phyloP scores from a whole-genome alignment of 2,113 vertebrate genomes.

The Tragelaphus strepsiceros region DNA sequence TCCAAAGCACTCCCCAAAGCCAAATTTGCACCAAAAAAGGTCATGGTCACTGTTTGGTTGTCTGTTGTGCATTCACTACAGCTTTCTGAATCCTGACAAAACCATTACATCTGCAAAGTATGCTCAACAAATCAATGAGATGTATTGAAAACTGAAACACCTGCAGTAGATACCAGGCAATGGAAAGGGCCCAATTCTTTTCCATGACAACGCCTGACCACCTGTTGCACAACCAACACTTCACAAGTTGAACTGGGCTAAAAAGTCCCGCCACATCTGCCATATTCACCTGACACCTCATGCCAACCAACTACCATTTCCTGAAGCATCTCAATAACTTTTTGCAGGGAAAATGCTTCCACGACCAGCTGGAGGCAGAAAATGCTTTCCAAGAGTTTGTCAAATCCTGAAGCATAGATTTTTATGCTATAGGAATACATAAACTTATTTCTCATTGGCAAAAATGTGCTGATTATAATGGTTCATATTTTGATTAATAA shows the following conservation, averaged over 20 bases:
- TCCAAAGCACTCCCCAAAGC: not conserved
- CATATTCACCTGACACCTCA: not conserved
- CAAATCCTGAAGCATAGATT: not conserved
- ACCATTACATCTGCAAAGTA: not conserved
- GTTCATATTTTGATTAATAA: not conserved
- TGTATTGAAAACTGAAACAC: not conserved
- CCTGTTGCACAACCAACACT: not conserved
- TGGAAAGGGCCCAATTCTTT: not conserved
- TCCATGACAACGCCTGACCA: accelerated
- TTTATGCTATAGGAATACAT: not conserved
- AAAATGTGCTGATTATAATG: not conserved
- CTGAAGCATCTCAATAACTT: not conserved
- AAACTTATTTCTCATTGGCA: not conserved
- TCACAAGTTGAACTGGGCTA: not conserved
- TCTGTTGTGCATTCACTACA: not conserved
- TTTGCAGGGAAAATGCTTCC: not conserved
- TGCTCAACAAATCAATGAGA: not conserved
- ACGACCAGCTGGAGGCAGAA: not conserved
- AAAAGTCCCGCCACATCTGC: not conserved
- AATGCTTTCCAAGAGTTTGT: not conserved
- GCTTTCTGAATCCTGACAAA: not conserved
- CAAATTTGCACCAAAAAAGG: not conserved
- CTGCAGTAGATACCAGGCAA: not conserved
- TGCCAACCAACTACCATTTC: not conserved
- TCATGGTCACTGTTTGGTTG: not conserved